Evolutionary conservation across 2,113 vertebrate genomes (phyloP).

Genomic region (Aythya baeri): DNA sequence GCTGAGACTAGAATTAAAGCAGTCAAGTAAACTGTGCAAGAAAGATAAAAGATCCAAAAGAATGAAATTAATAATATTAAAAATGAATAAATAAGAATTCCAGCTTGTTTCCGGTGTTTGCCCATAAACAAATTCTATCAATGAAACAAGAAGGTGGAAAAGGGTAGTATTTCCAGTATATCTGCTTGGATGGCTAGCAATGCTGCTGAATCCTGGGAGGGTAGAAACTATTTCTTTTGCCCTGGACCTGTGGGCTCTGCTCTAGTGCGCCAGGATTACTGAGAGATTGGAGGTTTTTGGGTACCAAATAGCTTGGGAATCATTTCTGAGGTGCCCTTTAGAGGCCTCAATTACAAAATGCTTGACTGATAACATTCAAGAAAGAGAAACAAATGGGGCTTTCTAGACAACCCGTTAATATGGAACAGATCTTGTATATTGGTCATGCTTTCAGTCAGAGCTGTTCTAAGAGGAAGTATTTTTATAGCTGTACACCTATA

Average conservation of each 20-base stretch:
- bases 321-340: background rate
- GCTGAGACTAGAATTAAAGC: background rate
- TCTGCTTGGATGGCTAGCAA: background rate
- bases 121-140: background rate
- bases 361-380: background rate
- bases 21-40: background rate
- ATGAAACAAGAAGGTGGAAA: background rate
- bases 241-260: background rate
- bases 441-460: background rate
- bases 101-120: background rate
- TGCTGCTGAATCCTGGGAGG: background rate
- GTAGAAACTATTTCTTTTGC: background rate
- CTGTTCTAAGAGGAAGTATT: background rate
- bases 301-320: background rate
- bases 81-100: background rate
- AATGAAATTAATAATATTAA: background rate
- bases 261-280: background rate
- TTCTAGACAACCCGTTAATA: background rate
- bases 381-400: background rate
- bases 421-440: background rate
- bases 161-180: background rate
- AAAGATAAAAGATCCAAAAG: background rate
- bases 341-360: background rate
- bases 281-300: background rate
- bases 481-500: background rate